Conservation (phyloP, 1,140 invertebrate species). For the Hestina assimilis region DNA sequence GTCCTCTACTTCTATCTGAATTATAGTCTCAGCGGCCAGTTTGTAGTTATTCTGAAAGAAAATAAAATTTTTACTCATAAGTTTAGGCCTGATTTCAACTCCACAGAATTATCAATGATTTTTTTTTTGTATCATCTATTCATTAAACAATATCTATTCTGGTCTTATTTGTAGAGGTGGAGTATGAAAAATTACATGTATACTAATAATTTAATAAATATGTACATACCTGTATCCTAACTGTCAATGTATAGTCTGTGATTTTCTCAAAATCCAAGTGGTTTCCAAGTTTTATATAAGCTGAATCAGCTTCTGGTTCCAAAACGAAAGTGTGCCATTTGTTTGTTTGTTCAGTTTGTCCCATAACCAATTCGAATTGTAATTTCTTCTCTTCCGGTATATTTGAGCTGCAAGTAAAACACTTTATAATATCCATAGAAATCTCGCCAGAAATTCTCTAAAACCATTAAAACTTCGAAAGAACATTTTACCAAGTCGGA, state of each 20-base stretch:
- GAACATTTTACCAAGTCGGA: constrained; percentile 4
- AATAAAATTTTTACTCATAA: constrained; percentile 34
- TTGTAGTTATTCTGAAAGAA: constrained; percentile 86
- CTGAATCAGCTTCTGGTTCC: constrained; percentile 83
- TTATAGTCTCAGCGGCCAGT: constrained; percentile 86
- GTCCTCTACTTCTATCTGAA: constrained; percentile 88
- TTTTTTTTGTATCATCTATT: too few relatives aligned
- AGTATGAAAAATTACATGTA: not conserved
- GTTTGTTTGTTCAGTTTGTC: constrained; percentile 90
- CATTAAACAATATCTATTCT: too few relatives aligned
- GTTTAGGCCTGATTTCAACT: too few relatives aligned
- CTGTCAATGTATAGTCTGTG: constrained; percentile 88
- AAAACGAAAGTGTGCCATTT: constrained; percentile 87
- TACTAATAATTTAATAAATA: not conserved
- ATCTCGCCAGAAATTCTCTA: constrained; percentile 1
- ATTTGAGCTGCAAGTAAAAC: constrained; percentile 81
- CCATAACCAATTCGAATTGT: constrained; percentile 88
- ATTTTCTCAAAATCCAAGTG: constrained; percentile 90
- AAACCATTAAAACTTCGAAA: constrained; percentile 1
- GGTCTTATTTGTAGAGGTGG: too few relatives aligned
- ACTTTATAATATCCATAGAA: too few relatives aligned
- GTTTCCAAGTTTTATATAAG: constrained; percentile 85
- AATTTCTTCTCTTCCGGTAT: constrained; percentile 84
- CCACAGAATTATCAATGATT: too few relatives aligned
- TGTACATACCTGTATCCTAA: constrained; percentile 83